A percentile compares a stretch with the other conserved stretches of the same genome.
Conservation (phyloP, 30 jellyfish, hydroid and myxozoan genomes). For the Calvadosia cruxmelitensis region DNA sequence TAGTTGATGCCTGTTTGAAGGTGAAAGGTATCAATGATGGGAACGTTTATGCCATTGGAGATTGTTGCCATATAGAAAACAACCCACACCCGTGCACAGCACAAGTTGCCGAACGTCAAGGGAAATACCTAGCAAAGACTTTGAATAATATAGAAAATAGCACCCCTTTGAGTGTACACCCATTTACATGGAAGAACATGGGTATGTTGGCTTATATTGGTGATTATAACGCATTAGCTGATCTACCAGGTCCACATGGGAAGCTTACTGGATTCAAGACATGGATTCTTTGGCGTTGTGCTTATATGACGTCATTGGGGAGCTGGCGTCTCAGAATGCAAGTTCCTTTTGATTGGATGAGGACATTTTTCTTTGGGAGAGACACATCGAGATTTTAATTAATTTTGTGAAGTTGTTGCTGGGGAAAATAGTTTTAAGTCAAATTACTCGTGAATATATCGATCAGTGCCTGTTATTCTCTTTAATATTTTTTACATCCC, state of each 20-base stretch:
- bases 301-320: conserved; percentile 78
- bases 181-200: conserved; percentile 45
- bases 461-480: too few relatives aligned
- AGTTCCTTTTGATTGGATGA: conserved; percentile 94
- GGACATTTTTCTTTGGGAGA: conserved; percentile 92
- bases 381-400: conserved; percentile 65
- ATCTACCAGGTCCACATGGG: conserved; percentile 74
- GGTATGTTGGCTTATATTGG: conserved; percentile 98
- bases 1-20: conserved; percentile 23
- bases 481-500: too few relatives aligned
- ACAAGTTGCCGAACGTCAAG: conserved; percentile 93
- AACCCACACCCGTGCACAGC: conserved; percentile 18
- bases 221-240: conserved; percentile 78
- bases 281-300: conserved; percentile 95
- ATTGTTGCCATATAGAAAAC: conserved; percentile 57
- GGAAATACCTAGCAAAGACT: conserved; percentile 5
- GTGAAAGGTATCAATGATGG: background rate
- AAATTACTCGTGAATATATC: too few relatives aligned
- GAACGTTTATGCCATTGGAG: conserved; percentile 82
- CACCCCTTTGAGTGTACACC: conserved; percentile 12
- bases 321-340: conserved; percentile 95
- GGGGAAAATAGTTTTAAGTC: too few relatives aligned
- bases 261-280: conserved; percentile 68
- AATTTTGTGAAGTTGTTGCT: too few relatives aligned
- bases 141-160: conserved; percentile 1